Base-by-base conservation (phyloP, 2,797 vertebrate genomes). In the Rousettus madagascariensis region DNA sequence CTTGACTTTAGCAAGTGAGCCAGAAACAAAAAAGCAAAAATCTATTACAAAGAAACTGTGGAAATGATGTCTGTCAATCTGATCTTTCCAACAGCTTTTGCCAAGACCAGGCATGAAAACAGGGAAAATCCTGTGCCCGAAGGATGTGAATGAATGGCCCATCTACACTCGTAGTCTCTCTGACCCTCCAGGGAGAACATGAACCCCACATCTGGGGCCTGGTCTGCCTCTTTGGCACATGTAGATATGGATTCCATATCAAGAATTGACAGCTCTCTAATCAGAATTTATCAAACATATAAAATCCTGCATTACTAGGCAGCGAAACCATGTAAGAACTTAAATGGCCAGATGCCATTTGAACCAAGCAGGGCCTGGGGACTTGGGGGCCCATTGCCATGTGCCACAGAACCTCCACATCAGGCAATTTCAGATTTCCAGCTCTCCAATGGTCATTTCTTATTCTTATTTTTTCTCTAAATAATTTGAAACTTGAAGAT, bases 401-500 rank as follows among this genome's bases (percentile, higher is more conserved):
- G n/a, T 71, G 30, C 11, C 38, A 33, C 11, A 1, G 1, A 19
- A 8, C 51, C 20, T 43, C 38, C 7, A 53, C 1, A 4, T 13
- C 4, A 1, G n/a, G 28, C 3, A 0, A 28, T 41, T 41, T 36
- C 78, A 86, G 72, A 51, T 36, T 77, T 63, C 17, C 2, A 33
- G 16, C 8, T 96, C 15, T 24, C 36, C 9, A 1, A 0, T 38
- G 22, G 22, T 68, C 36, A 5, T 22, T 63, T 92, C 38, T 72
- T 77, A 74, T 26, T 26, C 43, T 28, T 55, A 26, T 46, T 90
- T 84, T 90, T 68, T 36, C 43, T 36, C 30, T 77, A 49, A 85
- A 91, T 30, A 68, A 83, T 19, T 36, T 78, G 74, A 90, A 92
- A 88, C 28, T 69, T 68, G 17, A 97, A 84, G 28, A 66, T 63